A percentile compares a stretch with the other conserved stretches of the same genome.
These are phyloP conservation scores for Polymixis flavicincta DNA, from an alignment of 2,888 invertebrate genomes.

Conservation along the genomic window DNA sequence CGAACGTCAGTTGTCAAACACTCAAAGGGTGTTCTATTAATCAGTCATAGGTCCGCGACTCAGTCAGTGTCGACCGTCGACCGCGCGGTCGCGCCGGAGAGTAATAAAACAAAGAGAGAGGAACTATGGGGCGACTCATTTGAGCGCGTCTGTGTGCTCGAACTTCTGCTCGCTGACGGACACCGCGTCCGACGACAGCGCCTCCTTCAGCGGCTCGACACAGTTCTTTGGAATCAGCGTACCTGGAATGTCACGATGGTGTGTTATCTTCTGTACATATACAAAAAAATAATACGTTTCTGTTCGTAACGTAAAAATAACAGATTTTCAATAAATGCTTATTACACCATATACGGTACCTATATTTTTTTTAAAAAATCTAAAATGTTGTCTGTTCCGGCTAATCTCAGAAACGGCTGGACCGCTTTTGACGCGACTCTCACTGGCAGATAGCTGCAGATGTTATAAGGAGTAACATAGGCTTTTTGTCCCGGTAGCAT, in stretches of 20 bases:
- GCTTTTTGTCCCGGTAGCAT: too few species aligned
- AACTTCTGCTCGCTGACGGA: slow-evolving; percentile 94
- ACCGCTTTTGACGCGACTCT: too few species aligned
- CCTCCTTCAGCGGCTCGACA: slow-evolving; percentile 94
- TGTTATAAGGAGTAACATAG: too few species aligned
- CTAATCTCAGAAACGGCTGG: too few species aligned
- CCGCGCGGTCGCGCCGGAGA: slow-evolving; percentile 42
- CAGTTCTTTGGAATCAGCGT: slow-evolving; percentile 97
- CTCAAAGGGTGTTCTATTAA: slow-evolving; percentile 62
- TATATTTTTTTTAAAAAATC: too few species aligned
- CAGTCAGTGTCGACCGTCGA: slow-evolving; percentile 38
- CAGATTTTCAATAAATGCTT: too few species aligned
- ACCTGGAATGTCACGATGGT: slow-evolving; percentile 85
- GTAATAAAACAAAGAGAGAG: slow-evolving; percentile 68
- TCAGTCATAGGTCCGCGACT: slow-evolving; percentile 61
- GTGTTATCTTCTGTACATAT: neutral
- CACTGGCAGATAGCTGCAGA: too few species aligned
- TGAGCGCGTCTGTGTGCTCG: slow-evolving; percentile 80
- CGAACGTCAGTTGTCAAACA: slow-evolving; percentile 53
- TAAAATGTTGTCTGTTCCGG: too few species aligned
- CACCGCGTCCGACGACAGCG: slow-evolving; percentile 95
- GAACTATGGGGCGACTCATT: slow-evolving; percentile 75
- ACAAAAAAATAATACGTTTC: too few species aligned
- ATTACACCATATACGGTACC: too few species aligned
- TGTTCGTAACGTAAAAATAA: too few species aligned